Conservation (phyloP, 2,113 vertebrate genomes). For the Progne subis region DNA sequence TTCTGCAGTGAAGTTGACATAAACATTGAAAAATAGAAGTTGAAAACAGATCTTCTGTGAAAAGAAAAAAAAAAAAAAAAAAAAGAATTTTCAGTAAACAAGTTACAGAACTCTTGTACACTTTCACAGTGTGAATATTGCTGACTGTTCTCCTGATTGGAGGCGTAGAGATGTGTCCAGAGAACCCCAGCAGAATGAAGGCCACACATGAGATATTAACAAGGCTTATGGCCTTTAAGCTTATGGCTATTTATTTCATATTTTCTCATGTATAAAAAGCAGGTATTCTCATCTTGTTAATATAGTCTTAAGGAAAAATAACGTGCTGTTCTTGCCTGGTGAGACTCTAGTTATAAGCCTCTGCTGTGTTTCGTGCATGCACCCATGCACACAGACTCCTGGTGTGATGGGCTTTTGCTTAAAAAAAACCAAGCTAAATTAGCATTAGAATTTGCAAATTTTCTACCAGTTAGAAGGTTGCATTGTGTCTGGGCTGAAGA, state of each 20-base stretch:
- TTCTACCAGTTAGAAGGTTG: background rate
- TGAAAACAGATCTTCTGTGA: background rate
- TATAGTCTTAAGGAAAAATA: background rate
- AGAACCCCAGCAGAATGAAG: background rate
- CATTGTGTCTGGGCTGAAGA: background rate
- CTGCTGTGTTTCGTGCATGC: background rate
- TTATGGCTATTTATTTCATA: background rate
- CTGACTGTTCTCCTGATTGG: background rate
- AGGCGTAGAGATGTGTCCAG: background rate
- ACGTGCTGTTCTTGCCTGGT: background rate
- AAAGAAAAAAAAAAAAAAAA: background rate
- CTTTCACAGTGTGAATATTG: background rate
- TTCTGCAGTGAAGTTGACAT: background rate
- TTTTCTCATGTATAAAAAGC: background rate
- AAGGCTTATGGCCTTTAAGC: background rate
- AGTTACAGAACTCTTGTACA: background rate
- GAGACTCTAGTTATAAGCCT: background rate
- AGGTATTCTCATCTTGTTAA: background rate
- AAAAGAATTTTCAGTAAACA: background rate
- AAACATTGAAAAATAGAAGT: background rate
- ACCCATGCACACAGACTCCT: fast-evolving
- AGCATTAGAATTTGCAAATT: background rate
- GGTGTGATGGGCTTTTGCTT: fast-evolving
- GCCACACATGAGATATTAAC: background rate
- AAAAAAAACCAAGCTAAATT: background rate